These are phyloP conservation scores for Campylomormyrus tamandua DNA, from an alignment of 2,113 vertebrate genomes.

Conservation along the genomic window DNA sequence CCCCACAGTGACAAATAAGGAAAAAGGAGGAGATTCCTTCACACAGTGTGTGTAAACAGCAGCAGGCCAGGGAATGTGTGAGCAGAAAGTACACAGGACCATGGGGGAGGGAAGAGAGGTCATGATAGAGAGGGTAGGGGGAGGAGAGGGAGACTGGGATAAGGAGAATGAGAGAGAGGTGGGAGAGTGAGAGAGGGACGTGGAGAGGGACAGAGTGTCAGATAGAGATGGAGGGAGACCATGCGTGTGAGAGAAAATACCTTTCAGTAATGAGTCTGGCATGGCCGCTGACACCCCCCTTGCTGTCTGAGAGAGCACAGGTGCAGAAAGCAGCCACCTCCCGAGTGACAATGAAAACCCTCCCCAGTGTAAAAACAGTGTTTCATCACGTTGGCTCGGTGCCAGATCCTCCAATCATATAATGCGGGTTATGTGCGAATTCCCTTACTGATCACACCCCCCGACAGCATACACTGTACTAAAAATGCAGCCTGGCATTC, in stretches of 20 bases:
- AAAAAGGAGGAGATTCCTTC: neutral
- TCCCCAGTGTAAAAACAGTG: neutral
- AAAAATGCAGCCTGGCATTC: neutral
- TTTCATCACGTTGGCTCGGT: neutral
- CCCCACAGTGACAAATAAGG: neutral
- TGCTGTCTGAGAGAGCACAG: neutral
- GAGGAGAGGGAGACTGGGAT: neutral
- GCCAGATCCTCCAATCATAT: neutral
- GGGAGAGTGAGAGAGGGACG: neutral
- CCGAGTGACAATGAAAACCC: neutral
- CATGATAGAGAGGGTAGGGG: constrained; percentile 26
- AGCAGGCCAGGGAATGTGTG: neutral
- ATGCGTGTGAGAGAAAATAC: neutral
- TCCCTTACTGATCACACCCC: neutral
- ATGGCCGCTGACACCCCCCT: neutral
- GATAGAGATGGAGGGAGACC: neutral
- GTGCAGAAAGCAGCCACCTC: neutral
- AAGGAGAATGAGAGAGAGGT: too few relatives aligned
- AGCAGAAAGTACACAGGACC: neutral
- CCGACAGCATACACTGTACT: neutral
- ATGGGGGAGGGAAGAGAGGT: neutral
- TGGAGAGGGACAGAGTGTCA: neutral
- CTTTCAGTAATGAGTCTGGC: neutral
- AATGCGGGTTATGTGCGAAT: neutral
- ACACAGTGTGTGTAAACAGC: neutral